Conservation (phyloP, 2,888 invertebrate species). For the Abscondita cerata region DNA sequence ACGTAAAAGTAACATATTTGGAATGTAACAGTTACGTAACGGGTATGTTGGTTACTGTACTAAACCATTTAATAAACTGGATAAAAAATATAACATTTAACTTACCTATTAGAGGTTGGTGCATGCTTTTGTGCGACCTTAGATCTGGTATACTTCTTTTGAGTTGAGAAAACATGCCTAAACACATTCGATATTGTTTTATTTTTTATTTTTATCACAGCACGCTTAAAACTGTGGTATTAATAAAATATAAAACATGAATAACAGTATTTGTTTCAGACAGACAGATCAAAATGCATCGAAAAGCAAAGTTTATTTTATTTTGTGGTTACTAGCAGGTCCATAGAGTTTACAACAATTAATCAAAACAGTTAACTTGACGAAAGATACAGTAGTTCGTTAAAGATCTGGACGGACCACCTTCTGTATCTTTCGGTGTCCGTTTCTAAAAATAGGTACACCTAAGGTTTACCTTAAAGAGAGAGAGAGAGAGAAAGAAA, state of each 20-base stretch:
- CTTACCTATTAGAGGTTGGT: slow-evolving; percentile 79
- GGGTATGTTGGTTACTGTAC: no score
- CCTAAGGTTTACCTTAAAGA: not conserved
- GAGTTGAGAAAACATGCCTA: slow-evolving; percentile 88
- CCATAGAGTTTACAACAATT: not conserved
- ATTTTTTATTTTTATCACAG: slow-evolving; percentile 44
- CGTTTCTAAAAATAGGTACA: no score
- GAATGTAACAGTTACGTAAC: no score
- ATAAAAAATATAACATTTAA: slow-evolving; percentile 39
- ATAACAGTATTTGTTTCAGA: slow-evolving; percentile 14
- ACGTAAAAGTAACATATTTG: no score
- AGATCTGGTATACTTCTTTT: slow-evolving; percentile 89
- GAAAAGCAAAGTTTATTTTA: slow-evolving; percentile 22
- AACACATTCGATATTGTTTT: slow-evolving; percentile 59
- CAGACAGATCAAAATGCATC: slow-evolving; percentile 31
- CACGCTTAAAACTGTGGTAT: slow-evolving; percentile 23
- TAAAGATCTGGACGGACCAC: no score
- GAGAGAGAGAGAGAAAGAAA: no score
- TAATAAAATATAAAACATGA: slow-evolving; percentile 32
- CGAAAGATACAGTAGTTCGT: not conserved
- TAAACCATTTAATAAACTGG: not conserved
- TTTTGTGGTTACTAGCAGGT: slow-evolving; percentile 22
- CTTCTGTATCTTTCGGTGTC: no score
- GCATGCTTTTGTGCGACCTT: slow-evolving; percentile 75
- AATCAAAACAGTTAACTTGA: slow-evolving; percentile 2